Conservation (phyloP, 1,140 invertebrate species). For the Atta colombica region DNA sequence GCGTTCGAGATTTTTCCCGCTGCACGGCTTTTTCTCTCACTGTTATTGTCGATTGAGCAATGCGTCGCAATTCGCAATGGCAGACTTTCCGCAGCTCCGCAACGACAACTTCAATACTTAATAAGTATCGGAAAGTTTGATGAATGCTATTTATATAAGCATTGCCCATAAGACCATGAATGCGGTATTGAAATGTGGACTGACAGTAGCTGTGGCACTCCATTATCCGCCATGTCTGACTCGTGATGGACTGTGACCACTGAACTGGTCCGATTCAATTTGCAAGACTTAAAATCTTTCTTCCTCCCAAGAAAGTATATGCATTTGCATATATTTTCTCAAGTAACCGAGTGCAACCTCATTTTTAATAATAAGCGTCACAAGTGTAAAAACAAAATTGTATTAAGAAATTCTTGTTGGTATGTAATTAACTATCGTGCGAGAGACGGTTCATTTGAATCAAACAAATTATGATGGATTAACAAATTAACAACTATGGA, state of each 20-base stretch:
- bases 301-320: neutral
- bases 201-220: slow-evolving; percentile 49
- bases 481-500: slow-evolving; percentile 37
- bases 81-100: slow-evolving; percentile 15
- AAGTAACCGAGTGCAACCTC: neutral
- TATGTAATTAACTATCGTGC: slow-evolving; percentile 48
- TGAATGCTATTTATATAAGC: slow-evolving; percentile 52
- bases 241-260: slow-evolving; percentile 58
- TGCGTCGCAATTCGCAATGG: slow-evolving; percentile 41
- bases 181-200: slow-evolving; percentile 44
- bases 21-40: slow-evolving; percentile 46
- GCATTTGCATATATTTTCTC: slow-evolving; percentile 26
- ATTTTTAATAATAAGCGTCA: slow-evolving; percentile 57
- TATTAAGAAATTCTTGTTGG: slow-evolving; percentile 12
- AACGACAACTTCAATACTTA: slow-evolving; percentile 49
- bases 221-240: slow-evolving; percentile 57
- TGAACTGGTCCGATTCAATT: slow-evolving; percentile 48
- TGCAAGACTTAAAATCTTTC: slow-evolving; percentile 33
- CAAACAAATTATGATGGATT: slow-evolving; percentile 60
- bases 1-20: slow-evolving; percentile 53
- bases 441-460: slow-evolving; percentile 19
- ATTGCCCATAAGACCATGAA: slow-evolving; percentile 46
- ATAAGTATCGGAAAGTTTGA: slow-evolving; percentile 56
- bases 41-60: slow-evolving; percentile 58
- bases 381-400: slow-evolving; percentile 20